A percentile compares a stretch with the other conserved stretches of the same genome.
Evolutionary conservation across 2,888 invertebrate species (phyloP).

Genomic region (Xestia xanthographa): DNA sequence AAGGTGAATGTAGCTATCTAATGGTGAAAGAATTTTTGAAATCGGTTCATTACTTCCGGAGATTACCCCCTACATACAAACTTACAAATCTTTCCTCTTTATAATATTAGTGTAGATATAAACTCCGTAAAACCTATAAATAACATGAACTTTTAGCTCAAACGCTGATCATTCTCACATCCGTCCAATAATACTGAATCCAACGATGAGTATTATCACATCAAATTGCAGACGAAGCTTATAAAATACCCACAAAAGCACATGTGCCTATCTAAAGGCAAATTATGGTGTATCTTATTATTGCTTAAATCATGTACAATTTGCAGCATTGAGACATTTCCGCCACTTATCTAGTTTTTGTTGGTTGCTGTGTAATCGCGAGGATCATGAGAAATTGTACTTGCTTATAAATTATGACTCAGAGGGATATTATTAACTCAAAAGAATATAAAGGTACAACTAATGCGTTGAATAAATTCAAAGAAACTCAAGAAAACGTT

Average conservation of each 20-base stretch:
- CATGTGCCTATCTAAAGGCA: conserved; percentile 49
- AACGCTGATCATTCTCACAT: background rate
- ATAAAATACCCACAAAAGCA: conserved; percentile 32
- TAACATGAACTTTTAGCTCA: background rate
- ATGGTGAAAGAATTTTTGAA: no score
- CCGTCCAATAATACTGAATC: background rate
- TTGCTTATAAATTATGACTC: conserved; percentile 23
- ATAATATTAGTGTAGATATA: background rate
- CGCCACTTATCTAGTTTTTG: conserved; percentile 58
- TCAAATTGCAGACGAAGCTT: conserved; percentile 34
- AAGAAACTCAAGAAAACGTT: background rate
- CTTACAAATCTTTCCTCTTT: no score
- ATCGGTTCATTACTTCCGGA: no score
- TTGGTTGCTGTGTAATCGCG: conserved; percentile 37
- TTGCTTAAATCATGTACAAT: conserved; percentile 49
- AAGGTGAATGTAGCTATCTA: no score
- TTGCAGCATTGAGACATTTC: conserved; percentile 59
- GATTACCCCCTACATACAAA: no score
- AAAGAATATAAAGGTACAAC: background rate
- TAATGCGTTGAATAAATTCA: no score
- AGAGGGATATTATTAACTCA: background rate
- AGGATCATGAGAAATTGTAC: conserved; percentile 33
- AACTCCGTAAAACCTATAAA: background rate
- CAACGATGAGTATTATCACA: background rate
- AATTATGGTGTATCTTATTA: conserved; percentile 51